Base-by-base conservation (phyloP, 2,888 invertebrate genomes). In the Phengaris arion region DNA sequence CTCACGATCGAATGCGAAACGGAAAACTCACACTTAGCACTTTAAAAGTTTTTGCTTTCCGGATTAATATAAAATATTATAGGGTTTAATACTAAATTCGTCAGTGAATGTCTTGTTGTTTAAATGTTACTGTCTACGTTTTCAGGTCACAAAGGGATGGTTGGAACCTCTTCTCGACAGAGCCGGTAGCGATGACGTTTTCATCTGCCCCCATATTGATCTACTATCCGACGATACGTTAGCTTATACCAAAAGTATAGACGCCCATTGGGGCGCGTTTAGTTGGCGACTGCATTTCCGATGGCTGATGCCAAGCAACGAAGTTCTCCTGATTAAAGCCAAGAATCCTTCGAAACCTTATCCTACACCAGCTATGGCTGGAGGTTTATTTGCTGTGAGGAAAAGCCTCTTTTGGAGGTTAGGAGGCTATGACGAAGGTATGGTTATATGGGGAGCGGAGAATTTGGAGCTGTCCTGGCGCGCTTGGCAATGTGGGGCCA, bases 381-480 rank as follows among this genome's bases (percentile, higher is more conserved):
- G 98, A 0, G 98, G 98, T 0, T 91, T 98, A n/a, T 98, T 98
- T 86, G 96, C 98, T 0, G 98, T 98, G 78, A 95, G 97, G 80
- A 95, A 95, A 81, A 95, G 96, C 74, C 97, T 97, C 81, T 99
- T 99, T 85, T 98, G 97, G 92, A 96, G 98, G 79, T 90, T 98
- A 15, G 99, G 98, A 0, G 94, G 95, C 8, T 96, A 96, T 80
- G 96, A 96, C 80, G 95, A 95, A 82, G 94, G 94, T 13, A 96
- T 96, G 96, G 95, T 96, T 81, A 98, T 99, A 78, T 99, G 99
- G 99, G 99, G 99, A 6, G 99, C 98, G 0, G 99, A 99, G 89
- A 99, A 99, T 89, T 94, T 99, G 55, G 99, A 99, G 90, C 94
- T 99, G 87, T 99, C 99, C 0, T 99, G 99, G 90, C 95, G 99